phyloP scores from a whole-genome alignment of 2,113 vertebrate species.

The Rhea americana region DNA sequence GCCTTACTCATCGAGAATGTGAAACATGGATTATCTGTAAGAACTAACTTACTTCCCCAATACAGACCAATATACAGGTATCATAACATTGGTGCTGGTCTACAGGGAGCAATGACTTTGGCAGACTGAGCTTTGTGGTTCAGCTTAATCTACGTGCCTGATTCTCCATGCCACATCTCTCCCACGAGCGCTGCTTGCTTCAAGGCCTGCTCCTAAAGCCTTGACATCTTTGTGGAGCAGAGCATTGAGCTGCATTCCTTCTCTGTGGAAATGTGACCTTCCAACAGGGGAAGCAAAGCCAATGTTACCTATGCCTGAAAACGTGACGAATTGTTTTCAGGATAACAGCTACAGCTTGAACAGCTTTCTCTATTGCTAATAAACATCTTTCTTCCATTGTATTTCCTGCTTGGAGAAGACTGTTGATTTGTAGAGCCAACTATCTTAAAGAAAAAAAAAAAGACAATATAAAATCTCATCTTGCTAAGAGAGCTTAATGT shows the following conservation, averaged over 20 bases:
- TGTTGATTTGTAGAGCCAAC: background rate
- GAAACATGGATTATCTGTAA: background rate
- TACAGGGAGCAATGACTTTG: background rate
- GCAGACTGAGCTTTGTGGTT: background rate
- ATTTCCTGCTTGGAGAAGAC: background rate
- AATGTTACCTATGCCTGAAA: fast-evolving
- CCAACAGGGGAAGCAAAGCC: background rate
- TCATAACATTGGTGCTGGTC: background rate
- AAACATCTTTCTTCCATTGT: background rate
- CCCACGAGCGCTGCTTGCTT: background rate
- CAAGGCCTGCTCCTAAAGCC: background rate
- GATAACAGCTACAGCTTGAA: background rate
- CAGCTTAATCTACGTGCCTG: fast-evolving
- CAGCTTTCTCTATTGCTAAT: background rate
- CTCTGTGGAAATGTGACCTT: background rate
- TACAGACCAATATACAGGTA: background rate
- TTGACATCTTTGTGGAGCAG: background rate
- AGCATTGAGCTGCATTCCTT: background rate
- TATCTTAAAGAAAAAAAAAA: background rate
- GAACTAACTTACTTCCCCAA: background rate
- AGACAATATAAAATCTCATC: background rate
- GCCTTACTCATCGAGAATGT: background rate
- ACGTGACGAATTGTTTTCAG: background rate
- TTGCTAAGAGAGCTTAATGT: background rate
- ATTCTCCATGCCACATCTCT: background rate